phyloP scores from a whole-genome alignment of 1,140 invertebrate genomes.

The Brachionus koreanus region DNA sequence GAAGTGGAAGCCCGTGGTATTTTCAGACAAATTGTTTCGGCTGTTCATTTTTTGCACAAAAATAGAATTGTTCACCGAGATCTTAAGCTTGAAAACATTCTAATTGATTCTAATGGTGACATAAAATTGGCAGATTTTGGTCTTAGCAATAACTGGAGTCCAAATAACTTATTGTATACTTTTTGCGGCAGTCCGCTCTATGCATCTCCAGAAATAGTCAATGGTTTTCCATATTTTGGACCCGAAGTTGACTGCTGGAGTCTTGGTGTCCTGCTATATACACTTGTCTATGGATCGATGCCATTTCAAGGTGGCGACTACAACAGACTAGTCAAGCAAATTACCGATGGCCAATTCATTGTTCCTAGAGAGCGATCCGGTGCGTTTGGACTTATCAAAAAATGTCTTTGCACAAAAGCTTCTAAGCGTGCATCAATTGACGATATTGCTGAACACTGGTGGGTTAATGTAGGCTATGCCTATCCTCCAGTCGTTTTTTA shows the following conservation, averaged over 20 bases:
- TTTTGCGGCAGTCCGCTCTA: constrained; percentile 97
- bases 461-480: constrained; percentile 76
- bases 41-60: constrained; percentile 97
- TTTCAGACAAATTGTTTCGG: constrained; percentile 94
- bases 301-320: constrained; percentile 98
- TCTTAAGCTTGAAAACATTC: constrained; percentile 96
- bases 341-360: constrained; percentile 92
- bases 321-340: constrained; percentile 90
- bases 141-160: constrained; percentile 91
- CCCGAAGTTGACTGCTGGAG: constrained; percentile 92
- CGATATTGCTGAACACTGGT: constrained; percentile 87
- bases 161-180: constrained; percentile 71
- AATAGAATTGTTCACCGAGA: constrained; percentile 80
- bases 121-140: constrained; percentile 99
- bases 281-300: constrained; percentile 97
- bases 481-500: constrained; percentile 44
- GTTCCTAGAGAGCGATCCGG: constrained; percentile 89
- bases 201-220: constrained; percentile 96
- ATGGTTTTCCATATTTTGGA: constrained; percentile 93
- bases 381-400: constrained; percentile 85
- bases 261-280: constrained; percentile 91
- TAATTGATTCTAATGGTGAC: constrained; percentile 88
- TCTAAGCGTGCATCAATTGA: constrained; percentile 81
- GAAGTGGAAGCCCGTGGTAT: constrained; percentile 89
- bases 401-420: constrained; percentile 87